phyloP scores from a whole-genome alignment of 2,888 invertebrate genomes.

The Hylaea fasciaria region DNA sequence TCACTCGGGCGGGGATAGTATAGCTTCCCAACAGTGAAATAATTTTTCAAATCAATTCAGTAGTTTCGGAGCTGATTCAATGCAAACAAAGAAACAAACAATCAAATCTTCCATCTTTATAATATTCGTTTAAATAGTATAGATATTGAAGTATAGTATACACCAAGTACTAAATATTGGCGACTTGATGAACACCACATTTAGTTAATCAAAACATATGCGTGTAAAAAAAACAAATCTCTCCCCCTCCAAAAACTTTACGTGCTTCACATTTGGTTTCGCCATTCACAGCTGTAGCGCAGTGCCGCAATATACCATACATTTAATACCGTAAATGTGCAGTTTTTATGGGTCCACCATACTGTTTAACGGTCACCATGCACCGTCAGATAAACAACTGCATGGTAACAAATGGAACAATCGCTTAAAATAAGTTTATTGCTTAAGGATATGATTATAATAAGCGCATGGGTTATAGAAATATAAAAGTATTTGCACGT shows the following conservation, averaged over 20 bases:
- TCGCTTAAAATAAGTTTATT: conserved; percentile 21
- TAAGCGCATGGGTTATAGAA: background rate
- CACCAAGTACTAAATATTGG: background rate
- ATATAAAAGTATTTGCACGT: background rate
- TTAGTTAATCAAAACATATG: too few species aligned
- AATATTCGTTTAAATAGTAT: too few species aligned
- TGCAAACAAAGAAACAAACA: too few species aligned
- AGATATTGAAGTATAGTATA: too few species aligned
- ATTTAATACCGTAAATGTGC: conserved; percentile 62
- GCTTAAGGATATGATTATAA: conserved; percentile 12
- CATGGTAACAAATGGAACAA: conserved; percentile 18
- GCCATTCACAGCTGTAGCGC: conserved; percentile 43
- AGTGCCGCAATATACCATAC: conserved; percentile 46
- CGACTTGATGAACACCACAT: too few species aligned
- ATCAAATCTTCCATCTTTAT: too few species aligned
- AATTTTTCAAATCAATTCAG: too few species aligned
- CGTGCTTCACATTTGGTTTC: conserved; percentile 33
- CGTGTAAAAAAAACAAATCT: too few species aligned
- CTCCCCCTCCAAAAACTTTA: background rate
- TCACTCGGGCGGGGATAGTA: too few species aligned
- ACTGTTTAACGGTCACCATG: conserved; percentile 55
- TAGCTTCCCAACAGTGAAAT: too few species aligned
- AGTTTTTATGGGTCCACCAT: conserved; percentile 60
- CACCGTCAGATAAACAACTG: conserved; percentile 61
- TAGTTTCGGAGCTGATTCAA: too few species aligned